phyloP scores from a whole-genome alignment of 2,888 invertebrate species.

The Parnassius orleans region DNA sequence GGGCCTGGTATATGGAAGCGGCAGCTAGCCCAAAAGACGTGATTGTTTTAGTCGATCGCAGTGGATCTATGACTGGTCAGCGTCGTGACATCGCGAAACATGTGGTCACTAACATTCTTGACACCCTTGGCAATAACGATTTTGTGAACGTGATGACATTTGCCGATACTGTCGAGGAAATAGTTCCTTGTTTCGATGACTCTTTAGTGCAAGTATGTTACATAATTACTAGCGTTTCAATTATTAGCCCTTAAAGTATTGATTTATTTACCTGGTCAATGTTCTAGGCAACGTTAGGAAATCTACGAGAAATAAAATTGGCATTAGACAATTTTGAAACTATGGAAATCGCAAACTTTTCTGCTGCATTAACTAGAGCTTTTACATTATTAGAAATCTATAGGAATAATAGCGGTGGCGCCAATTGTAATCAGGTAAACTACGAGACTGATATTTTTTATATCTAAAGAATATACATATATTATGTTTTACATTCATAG shows the following conservation, averaged over 20 bases:
- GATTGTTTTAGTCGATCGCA: slow-evolving; percentile 90
- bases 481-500: not conserved
- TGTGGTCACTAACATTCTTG: slow-evolving; percentile 93
- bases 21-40: slow-evolving; percentile 98
- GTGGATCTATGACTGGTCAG: slow-evolving; percentile 95
- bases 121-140: slow-evolving; percentile 98
- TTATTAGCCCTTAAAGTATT: not conserved
- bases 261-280: slow-evolving; percentile 2
- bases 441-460: not conserved
- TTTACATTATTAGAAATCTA: slow-evolving; percentile 91
- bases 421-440: slow-evolving; percentile 79
- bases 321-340: slow-evolving; percentile 90
- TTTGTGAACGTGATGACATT: slow-evolving; percentile 98
- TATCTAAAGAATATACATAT: not conserved
- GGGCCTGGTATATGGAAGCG: slow-evolving; percentile 98
- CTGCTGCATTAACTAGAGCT: slow-evolving; percentile 92
- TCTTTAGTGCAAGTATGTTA: slow-evolving; percentile 90
- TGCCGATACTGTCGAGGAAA: slow-evolving; percentile 88
- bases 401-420: slow-evolving; percentile 83
- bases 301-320: slow-evolving; percentile 90
- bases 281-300: slow-evolving; percentile 90
- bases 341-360: slow-evolving; percentile 96
- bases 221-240: not conserved
- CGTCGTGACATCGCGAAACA: slow-evolving; percentile 94
- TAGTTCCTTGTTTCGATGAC: slow-evolving; percentile 94